Base-by-base conservation (phyloP, 2,113 vertebrate genomes). In the Coreoperca whiteheadi region DNA sequence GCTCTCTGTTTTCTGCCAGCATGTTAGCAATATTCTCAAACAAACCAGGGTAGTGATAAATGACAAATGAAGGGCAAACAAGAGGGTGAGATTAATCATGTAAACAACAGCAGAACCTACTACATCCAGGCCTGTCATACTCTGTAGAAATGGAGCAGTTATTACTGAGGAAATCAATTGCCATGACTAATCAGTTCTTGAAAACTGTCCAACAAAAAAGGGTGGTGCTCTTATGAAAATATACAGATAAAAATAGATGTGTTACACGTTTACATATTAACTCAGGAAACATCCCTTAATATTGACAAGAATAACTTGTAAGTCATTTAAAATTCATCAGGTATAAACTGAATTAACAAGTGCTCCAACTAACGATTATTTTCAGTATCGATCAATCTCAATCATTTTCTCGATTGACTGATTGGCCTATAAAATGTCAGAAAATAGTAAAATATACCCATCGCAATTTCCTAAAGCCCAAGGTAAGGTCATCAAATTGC, bases 21-120 rank as follows among this genome's bases (percentile, higher is more conserved):
- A 57, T 20, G 37, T 73, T 65, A 48, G 75, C 74, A 81, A 68
- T 59, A 81, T 48, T 73, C 70, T 57, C 76, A 76, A 69, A 86
- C 59, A 69, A 84, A 56, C 6, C 65, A 66, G 41, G 9, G 30
- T 23, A 21, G 76, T 34, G 81, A 74, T 41, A 4, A 75, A 63
- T 69, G 77, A 69, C 41, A 43, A 34, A 39, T 53, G 54, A 69
- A 65, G 41, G n/a, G 21, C 34, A 34, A 37, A 56, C 14, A 20
- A 73, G 64, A 76, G 14, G 9, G 41, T 4, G 64, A 60, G 53
- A 30, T 70, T 48, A 68, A 54, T 54, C 51, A 37, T 4, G 20
- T 10, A 25, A 37, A 68, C 18, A 50, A 21, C 10, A 21, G 68
- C 16, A 72, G 54, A 64, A 37, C 4, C 4, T 0, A 18, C 50